Percentiles rank a stretch among this genome's conserved stretches.
Evolutionary conservation across 2,888 invertebrate genomes (phyloP).

Genomic region (Cephus pulcher): DNA sequence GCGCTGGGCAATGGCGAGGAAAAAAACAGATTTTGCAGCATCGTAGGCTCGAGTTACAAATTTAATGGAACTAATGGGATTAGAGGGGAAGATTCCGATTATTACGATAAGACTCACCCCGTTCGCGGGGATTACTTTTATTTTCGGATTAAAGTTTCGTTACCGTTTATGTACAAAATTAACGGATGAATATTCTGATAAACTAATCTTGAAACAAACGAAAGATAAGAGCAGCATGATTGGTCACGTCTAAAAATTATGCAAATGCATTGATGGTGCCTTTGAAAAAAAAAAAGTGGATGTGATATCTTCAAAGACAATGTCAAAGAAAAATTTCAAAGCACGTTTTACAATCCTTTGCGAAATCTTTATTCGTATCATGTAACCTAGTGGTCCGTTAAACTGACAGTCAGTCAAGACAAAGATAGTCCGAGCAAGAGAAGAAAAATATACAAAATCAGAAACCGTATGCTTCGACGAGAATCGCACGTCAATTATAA

Average conservation of each 20-base stretch:
- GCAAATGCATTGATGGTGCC: neutral
- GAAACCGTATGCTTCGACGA: no score
- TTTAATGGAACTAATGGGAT: neutral
- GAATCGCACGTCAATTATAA: no score
- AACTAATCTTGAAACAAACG: neutral
- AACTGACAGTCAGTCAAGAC: no score
- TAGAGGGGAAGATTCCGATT: no score
- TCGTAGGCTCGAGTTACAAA: neutral
- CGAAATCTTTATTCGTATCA: no score
- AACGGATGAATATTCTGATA: neutral
- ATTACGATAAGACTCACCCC: neutral
- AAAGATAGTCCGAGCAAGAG: no score
- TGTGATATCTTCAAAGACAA: no score
- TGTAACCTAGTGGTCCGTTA: no score
- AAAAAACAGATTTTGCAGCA: neutral
- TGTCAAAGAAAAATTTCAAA: no score
- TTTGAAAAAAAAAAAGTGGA: no score
- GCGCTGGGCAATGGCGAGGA: neutral
- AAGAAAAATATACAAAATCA: no score
- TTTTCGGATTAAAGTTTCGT: neutral
- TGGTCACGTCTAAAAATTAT: neutral
- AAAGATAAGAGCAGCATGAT: neutral
- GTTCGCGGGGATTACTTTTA: neutral
- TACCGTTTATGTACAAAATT: neutral
- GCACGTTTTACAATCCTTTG: no score